Conservation (phyloP, 2,888 invertebrate species). For the Nomada fabriciana region DNA sequence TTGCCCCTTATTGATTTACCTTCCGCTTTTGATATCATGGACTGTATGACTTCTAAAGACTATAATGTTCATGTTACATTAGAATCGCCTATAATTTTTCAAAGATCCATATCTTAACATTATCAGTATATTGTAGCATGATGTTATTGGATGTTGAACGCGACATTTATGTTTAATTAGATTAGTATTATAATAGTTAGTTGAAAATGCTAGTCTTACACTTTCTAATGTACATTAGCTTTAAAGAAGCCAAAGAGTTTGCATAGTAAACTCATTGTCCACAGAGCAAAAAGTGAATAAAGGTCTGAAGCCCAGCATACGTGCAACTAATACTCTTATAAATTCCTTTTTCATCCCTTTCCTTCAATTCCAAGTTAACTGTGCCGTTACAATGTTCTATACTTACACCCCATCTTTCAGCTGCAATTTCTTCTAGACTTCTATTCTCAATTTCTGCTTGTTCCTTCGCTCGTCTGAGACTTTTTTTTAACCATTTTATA, state of each 20-base stretch:
- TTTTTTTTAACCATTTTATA: conserved; percentile 86
- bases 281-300: no score
- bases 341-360: no score
- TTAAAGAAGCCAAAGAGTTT: no score
- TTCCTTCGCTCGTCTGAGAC: conserved; percentile 86
- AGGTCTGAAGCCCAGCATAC: no score
- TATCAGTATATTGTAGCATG: background rate
- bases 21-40: conserved; percentile 86
- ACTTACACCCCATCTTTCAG: conserved; percentile 87
- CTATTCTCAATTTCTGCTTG: conserved; percentile 85
- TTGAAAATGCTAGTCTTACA: no score
- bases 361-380: no score
- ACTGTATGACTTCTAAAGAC: conserved; percentile 85
- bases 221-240: no score
- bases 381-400: background rate
- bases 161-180: no score
- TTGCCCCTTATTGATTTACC: conserved; percentile 42
- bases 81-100: background rate
- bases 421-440: conserved; percentile 86
- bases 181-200: no score
- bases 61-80: conserved; percentile 78
- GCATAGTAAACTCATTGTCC: no score
- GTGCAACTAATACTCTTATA: no score
- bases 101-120: background rate
- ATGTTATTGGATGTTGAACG: no score